Base-by-base conservation (phyloP, 2,888 invertebrate species). In the Acrocyrtus sp. region DNA sequence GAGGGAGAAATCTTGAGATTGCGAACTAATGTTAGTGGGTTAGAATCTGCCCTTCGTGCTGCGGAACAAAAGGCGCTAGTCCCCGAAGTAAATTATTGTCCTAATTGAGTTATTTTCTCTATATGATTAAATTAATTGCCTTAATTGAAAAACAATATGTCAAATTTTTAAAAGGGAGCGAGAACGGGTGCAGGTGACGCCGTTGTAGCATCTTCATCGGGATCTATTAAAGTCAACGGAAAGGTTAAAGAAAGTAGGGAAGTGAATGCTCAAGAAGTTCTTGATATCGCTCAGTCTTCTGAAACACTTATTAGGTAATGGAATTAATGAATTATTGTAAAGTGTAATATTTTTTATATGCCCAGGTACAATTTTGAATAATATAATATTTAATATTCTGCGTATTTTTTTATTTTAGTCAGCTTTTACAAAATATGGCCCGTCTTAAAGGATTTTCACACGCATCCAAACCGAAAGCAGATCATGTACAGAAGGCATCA, bases 1-100 rank as follows among this genome's bases (percentile, higher is more conserved):
- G 78, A 80, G 68, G 57, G 45, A 8, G 80, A 80, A 43, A 29
- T 78, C 21, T 15, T 41, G 26, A 72, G 72, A 48, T 68, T 72
- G 26, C 61, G 76, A 70, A 70, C 61, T 27, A 76, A 73, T 61
- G 34, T 60, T 2, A 72, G 61, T 34, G 50, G 53, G 22, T 58
- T 74, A 29, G 76, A 76, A 53, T 43, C 54, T 29, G 68, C 76
- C 0, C 62, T 75, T 34, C 74, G 73, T 17, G 60, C 58, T 21
- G 65, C 78, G 27, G 74, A 76, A 51, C 73, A 73, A 68, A 66
- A 50, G 39, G 72, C 21, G 48, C 57, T 19, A 68, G 68, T 22
- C n/a, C 68, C 74, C 15, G 76, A 72, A 27, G 76, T 78, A 74
- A 62, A 15, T 62, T 21, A 53, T 41, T 43, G 22, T 66, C 24